Conservation (phyloP, 2,797 vertebrate species). For the Mastacembelus armatus region DNA sequence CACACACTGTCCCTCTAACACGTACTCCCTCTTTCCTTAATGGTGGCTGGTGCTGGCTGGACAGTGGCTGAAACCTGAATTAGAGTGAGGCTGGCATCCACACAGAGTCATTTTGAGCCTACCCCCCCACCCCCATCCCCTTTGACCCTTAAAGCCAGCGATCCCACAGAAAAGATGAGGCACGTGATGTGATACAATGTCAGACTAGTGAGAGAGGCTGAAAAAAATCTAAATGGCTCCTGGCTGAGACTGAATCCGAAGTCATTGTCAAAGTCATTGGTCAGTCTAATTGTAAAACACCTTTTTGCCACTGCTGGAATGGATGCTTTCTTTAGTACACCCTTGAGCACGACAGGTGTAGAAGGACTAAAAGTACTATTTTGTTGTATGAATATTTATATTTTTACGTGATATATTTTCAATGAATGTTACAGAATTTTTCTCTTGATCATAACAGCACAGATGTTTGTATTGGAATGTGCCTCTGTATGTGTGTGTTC, state of each 20-base stretch:
- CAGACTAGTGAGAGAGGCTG: slow-evolving; percentile 24
- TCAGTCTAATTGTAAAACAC: slow-evolving; percentile 24
- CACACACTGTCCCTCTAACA: slow-evolving; percentile 1
- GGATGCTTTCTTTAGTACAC: neutral
- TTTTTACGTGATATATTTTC: neutral
- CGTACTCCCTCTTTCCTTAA: slow-evolving; percentile 44
- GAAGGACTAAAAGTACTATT: neutral
- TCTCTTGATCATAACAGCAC: slow-evolving; percentile 17
- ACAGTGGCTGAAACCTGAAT: slow-evolving; percentile 63
- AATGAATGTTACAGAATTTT: slow-evolving; percentile 14
- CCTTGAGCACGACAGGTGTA: rapidly evolving
- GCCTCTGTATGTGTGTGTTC: slow-evolving; percentile 52
- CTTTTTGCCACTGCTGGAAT: neutral
- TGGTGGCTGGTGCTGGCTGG: slow-evolving; percentile 48
- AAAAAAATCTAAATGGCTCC: slow-evolving; percentile 38
- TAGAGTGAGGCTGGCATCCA: slow-evolving; percentile 66
- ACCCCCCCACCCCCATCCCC: too few relatives aligned
- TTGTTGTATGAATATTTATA: neutral
- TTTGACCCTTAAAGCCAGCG: slow-evolving; percentile 66
- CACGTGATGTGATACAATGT: slow-evolving; percentile 54
- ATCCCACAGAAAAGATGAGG: slow-evolving; percentile 59
- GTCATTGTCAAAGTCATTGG: slow-evolving; percentile 2
- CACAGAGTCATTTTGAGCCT: slow-evolving; percentile 64
- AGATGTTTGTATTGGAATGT: slow-evolving; percentile 69
- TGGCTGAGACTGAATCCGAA: slow-evolving; percentile 21